Evolutionary conservation across 23 tunicate species (phyloP).

Genomic region (Ascidia mentula): DNA sequence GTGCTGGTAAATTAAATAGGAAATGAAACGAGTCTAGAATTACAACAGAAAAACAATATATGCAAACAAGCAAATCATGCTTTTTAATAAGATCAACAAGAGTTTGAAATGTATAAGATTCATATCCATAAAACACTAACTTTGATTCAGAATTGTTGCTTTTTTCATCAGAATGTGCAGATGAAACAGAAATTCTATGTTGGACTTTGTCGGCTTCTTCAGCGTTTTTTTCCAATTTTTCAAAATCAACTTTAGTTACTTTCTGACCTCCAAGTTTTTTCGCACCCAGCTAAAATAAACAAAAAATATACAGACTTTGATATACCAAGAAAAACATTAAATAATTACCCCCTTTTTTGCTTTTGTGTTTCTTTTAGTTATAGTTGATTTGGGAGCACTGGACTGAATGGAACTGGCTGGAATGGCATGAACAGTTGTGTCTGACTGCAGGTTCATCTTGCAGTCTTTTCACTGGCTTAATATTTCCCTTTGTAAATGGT

Average conservation of each 20-base stretch:
- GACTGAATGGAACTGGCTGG: conserved; percentile 87
- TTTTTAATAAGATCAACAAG: no score
- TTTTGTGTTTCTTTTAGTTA: conserved; percentile 55
- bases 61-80: no score
- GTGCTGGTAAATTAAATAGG: background rate
- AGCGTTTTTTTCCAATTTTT: conserved; percentile 77
- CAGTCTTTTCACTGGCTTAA: no score
- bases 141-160: conserved; percentile 29
- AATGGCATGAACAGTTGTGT: conserved; percentile 43
- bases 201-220: conserved; percentile 65
- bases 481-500: no score
- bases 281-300: conserved; percentile 65
- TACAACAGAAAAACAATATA: no score
- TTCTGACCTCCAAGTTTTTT: conserved; percentile 81
- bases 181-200: conserved; percentile 67
- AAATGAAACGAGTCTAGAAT: no score
- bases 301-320: background rate
- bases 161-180: conserved; percentile 50
- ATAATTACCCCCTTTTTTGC: conserved; percentile 59
- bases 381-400: conserved; percentile 76
- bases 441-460: background rate
- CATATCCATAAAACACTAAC: conserved; percentile 17
- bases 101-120: no score
- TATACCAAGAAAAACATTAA: no score
- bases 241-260: conserved; percentile 78